Base-by-base conservation (phyloP, 2,797 vertebrate genomes). In the Oreochromis mossambicus region DNA sequence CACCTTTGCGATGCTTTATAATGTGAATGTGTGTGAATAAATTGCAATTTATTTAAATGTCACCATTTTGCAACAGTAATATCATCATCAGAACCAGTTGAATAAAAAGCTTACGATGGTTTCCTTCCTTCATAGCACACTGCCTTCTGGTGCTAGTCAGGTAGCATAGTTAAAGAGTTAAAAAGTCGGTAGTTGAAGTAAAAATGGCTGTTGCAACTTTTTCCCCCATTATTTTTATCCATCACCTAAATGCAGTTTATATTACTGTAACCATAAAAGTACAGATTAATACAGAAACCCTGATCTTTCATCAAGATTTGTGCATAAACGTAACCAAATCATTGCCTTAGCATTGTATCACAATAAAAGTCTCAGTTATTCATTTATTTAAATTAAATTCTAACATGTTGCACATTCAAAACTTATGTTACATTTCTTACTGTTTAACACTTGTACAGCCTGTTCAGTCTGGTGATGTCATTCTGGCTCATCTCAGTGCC, bases 391-490 rank as follows among this genome's bases (percentile, higher is more conserved):
- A 63, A 21, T 63, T 38, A 13, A 38, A 38, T 63, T 15, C 26
- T n/a, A 48, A 29, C 32, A 32, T 26, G 6, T 19, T 26, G 4
- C 24, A 48, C 8, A 50, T 8, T 7, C 24, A 68, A 38, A 38
- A 46, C 6, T 1, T 1, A 6, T 34, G 46, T 76, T 24, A 7
- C 14, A 12, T 50, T 66, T 29, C 87, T 83, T 56, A 86, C 77
- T 11, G 63, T 52, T 85, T 80, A 91, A 84, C 94, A 95, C 21
- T 84, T 84, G 86, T 95, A 95, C 73, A 94, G 91, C 8, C 26
- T 85, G 83, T 94, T 96, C 84, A 96, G 80, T 38, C 94, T 91
- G 78, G 4, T 9, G 77, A 96, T 95, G 89, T 96, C 95, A 2
- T 90, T 95, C 21, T 5, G 19, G 89, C 93, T 95, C 94, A 96